Evolutionary conservation across 2,113 vertebrate genomes (phyloP).

Genomic region (Aphyosemion australe): DNA sequence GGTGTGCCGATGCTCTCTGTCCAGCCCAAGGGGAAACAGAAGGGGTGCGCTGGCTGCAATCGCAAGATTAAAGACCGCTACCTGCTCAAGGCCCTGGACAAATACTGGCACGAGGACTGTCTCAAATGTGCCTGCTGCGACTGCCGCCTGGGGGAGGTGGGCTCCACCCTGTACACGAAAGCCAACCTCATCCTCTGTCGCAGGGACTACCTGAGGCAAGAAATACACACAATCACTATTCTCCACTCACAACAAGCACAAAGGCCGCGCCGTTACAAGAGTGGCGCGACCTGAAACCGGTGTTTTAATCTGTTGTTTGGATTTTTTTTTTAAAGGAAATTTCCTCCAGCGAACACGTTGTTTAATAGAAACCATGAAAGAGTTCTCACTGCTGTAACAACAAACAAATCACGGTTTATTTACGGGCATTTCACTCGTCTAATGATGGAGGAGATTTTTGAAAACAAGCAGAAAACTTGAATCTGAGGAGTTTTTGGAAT

Average conservation of each 20-base stretch:
- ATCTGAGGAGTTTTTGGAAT: too few relatives aligned
- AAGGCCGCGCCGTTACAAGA: constrained; percentile 43
- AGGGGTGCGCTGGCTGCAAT: constrained; percentile 99
- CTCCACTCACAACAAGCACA: constrained; percentile 55
- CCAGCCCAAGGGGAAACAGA: constrained; percentile 99
- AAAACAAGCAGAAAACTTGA: too few relatives aligned
- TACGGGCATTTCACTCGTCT: too few relatives aligned
- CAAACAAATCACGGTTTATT: too few relatives aligned
- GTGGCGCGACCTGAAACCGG: constrained; percentile 45
- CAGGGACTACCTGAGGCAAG: constrained; percentile 98
- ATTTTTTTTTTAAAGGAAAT: constrained; percentile 18
- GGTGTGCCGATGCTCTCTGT: constrained; percentile 99
- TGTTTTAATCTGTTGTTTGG: neutral
- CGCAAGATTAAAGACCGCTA: constrained; percentile 99
- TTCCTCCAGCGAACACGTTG: constrained; percentile 6
- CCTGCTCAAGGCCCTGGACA: constrained; percentile 99
- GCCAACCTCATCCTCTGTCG: constrained; percentile 99
- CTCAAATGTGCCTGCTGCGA: constrained; percentile 99
- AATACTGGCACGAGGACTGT: constrained; percentile 99
- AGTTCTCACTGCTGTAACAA: neutral
- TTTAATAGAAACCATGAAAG: constrained; percentile 16
- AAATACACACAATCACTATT: constrained; percentile 48
- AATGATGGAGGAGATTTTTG: too few relatives aligned
- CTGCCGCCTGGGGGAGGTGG: constrained; percentile 98
- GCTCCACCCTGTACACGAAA: constrained; percentile 99